A percentile compares a stretch with the other conserved stretches of the same genome.
These are phyloP conservation scores for Neoniphon sammara DNA, from an alignment of 2,797 vertebrate species.

Conservation along the genomic window DNA sequence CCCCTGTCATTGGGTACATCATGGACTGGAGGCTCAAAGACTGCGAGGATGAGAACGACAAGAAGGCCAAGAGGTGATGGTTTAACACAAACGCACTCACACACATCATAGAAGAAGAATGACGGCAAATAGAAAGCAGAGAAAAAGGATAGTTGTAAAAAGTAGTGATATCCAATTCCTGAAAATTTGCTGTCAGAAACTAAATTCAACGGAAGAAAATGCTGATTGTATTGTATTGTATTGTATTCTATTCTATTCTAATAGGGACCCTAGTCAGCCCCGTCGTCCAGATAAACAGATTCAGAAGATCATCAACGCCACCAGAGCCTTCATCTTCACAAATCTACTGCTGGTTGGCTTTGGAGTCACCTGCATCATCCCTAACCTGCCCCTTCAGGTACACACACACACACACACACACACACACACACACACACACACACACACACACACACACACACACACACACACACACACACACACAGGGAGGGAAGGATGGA, in stretches of 20 bases:
- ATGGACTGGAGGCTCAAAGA: slow-evolving; percentile 98
- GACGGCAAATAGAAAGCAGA: background rate
- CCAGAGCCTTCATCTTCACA: slow-evolving; percentile 94
- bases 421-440: slow-evolving; percentile 60
- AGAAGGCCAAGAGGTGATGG: slow-evolving; percentile 77
- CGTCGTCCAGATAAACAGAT: slow-evolving; percentile 88
- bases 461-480: too few species aligned
- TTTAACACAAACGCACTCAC: background rate
- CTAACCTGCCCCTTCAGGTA: slow-evolving; percentile 92
- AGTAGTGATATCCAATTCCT: too few species aligned
- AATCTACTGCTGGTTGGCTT: slow-evolving; percentile 95
- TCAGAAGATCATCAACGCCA: slow-evolving; percentile 95
- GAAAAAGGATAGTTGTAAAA: background rate
- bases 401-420: background rate
- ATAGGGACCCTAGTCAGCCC: slow-evolving; percentile 88
- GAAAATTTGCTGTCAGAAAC: background rate
- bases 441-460: slow-evolving; percentile 27
- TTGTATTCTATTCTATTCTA: background rate
- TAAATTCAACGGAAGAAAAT: background rate
- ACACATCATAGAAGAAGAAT: background rate
- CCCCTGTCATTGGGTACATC: slow-evolving; percentile 94
- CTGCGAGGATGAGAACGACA: slow-evolving; percentile 89
- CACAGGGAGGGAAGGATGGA: slow-evolving; percentile 53
- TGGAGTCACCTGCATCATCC: slow-evolving; percentile 91
- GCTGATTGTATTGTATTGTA: background rate